phyloP scores from a whole-genome alignment of 2,888 invertebrate species.

The Eilema griseolum region DNA sequence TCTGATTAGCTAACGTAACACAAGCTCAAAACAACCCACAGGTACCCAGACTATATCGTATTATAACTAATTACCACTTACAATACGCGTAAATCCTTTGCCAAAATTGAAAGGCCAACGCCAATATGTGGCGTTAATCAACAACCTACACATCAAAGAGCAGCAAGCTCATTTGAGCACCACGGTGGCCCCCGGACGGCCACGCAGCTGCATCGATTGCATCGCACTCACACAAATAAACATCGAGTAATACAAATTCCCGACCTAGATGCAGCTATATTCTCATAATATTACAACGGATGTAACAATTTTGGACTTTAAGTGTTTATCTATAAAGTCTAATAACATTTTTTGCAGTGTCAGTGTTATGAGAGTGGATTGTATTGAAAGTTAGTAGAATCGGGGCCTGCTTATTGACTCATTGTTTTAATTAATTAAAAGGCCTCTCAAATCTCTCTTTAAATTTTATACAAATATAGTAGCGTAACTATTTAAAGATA shows the following conservation, averaged over 20 bases:
- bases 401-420: too few species aligned
- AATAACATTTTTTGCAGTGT: too few species aligned
- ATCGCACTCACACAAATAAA: constrained; percentile 17
- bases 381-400: too few species aligned
- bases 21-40: background rate
- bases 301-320: too few species aligned
- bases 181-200: background rate
- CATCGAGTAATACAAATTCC: constrained; percentile 14
- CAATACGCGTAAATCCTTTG: background rate
- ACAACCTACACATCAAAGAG: constrained; percentile 21
- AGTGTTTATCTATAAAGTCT: too few species aligned
- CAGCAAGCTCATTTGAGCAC: constrained; percentile 15
- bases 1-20: background rate
- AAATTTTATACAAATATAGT: too few species aligned
- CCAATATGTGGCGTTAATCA: constrained; percentile 19
- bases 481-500: background rate
- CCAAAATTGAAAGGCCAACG: constrained; percentile 7
- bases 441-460: too few species aligned
- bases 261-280: constrained; percentile 6
- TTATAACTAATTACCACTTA: background rate
- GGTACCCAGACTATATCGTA: background rate
- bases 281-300: constrained; percentile 14
- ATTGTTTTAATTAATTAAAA: too few species aligned
- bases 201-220: constrained; percentile 25
- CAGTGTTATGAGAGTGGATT: too few species aligned